These are phyloP conservation scores for Nomada ferruginata DNA, from an alignment of 2,888 invertebrate species.

Conservation along the genomic window DNA sequence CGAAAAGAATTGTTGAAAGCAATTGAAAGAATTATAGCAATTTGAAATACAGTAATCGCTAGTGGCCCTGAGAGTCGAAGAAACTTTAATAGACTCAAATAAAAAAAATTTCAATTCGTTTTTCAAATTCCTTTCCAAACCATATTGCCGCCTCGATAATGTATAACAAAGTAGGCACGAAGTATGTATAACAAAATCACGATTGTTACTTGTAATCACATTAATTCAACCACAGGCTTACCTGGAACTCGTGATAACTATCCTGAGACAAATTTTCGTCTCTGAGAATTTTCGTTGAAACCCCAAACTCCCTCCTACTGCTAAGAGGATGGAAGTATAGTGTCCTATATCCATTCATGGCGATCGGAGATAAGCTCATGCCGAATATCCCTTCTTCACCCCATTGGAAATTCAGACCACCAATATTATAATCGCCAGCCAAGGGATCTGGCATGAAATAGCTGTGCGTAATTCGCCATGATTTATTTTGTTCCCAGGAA, in stretches of 20 bases:
- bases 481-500: constrained; percentile 90
- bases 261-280: constrained; percentile 88
- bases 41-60: too few relatives aligned
- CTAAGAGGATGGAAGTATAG: constrained; percentile 92
- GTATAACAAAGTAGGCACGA: background rate
- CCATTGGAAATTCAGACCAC: constrained; percentile 94
- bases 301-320: constrained; percentile 91
- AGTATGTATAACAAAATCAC: background rate
- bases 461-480: constrained; percentile 92
- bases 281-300: constrained; percentile 90
- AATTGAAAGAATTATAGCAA: too few relatives aligned
- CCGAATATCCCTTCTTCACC: constrained; percentile 93
- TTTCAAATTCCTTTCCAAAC: background rate
- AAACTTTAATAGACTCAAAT: background rate
- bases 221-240: constrained; percentile 63
- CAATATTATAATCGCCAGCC: constrained; percentile 91
- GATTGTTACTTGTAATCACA: background rate
- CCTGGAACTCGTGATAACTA: constrained; percentile 90
- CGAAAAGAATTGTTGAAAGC: too few relatives aligned
- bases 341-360: constrained; percentile 88
- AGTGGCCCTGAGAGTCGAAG: background rate
- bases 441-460: constrained; percentile 93
- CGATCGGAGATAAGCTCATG: constrained; percentile 89
- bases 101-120: background rate
- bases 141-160: too few relatives aligned